Evolutionary conservation across 2,113 vertebrate species (phyloP), one percentile per base, ranked within the genome.

Genomic region (Prochilodus magdalenae): DNA sequence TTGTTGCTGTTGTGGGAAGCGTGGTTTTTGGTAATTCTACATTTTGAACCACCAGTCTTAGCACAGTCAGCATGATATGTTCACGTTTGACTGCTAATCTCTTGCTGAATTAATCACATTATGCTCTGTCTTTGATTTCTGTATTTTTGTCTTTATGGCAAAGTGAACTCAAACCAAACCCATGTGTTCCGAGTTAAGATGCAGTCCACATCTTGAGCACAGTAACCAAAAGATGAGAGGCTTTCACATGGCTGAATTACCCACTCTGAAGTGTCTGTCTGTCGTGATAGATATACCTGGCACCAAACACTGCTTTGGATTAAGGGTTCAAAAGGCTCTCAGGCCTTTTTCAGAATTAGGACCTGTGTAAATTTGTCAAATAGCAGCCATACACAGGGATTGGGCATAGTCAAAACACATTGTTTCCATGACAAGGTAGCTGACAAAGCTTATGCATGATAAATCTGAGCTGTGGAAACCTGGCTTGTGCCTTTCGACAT

Each of bases 201-300:
- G 70, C 36, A 44, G 51, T 36, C 63, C 77, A 47, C 70, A 81
- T 80, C 78, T 59, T 63, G 75, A 55, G 47, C 51, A 81, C 33
- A 81, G 51, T 49, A 75, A 73, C 60, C 33, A 82, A 29, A 51
- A 70, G 53, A 49, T 71, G 67, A 51, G 74, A 62, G 57, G 11
- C 49, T 77, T 44, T 44, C 73, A 60, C 72, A 59, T 29, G 27
- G 18, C 49, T 60, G 16, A 24, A 72, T 66, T 85, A 66, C 70
- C 75, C 24, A 59, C 84, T 74, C 70, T 63, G 36, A 59, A 71
- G 30, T 12, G 87, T 87, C 87, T 72, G 84, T 92, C 87, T 90
- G 89, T 85, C 71, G 75, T 89, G 90, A 92, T 88, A 90, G 90
- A 93, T 94, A 88, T 86, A 84, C 93, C 93, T 91, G 89, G 86